These are phyloP conservation scores for Dromococcyx pavoninus DNA, from an alignment of 2,797 vertebrate genomes.

Conservation along the genomic window DNA sequence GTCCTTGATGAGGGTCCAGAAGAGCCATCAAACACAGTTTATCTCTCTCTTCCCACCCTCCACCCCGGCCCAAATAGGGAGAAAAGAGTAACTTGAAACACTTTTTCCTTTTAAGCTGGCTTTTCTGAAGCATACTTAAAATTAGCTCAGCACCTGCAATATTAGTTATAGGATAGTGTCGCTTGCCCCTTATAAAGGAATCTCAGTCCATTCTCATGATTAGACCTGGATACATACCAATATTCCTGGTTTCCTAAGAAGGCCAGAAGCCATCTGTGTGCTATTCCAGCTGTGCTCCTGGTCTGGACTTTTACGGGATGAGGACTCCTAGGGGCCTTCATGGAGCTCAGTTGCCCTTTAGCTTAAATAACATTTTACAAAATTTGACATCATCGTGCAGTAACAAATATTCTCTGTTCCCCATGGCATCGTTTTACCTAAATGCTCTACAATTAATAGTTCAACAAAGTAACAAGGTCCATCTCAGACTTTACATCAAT, in stretches of 20 bases:
- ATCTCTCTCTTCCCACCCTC: neutral
- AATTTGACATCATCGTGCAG: neutral
- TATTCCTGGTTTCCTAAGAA: neutral
- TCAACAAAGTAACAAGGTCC: neutral
- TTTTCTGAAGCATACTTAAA: neutral
- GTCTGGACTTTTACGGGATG: neutral
- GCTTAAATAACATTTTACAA: neutral
- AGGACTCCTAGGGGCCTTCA: neutral
- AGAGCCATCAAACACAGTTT: neutral
- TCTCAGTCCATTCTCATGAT: neutral
- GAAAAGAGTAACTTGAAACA: neutral
- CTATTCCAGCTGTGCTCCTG: neutral
- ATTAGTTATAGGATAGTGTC: neutral
- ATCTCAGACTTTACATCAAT: neutral
- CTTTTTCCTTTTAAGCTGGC: neutral
- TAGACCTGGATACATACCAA: neutral
- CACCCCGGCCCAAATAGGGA: neutral
- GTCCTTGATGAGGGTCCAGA: neutral
- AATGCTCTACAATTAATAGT: neutral
- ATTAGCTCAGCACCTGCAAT: slow-evolving; percentile 21
- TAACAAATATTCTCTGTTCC: neutral
- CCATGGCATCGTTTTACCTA: neutral
- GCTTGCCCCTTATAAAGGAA: neutral
- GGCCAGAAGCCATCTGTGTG: neutral
- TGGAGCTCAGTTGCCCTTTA: neutral